A percentile compares a stretch with the other conserved stretches of the same genome.
Conservation (phyloP, 2,888 invertebrate genomes). For the Silvanus unidentatus region DNA sequence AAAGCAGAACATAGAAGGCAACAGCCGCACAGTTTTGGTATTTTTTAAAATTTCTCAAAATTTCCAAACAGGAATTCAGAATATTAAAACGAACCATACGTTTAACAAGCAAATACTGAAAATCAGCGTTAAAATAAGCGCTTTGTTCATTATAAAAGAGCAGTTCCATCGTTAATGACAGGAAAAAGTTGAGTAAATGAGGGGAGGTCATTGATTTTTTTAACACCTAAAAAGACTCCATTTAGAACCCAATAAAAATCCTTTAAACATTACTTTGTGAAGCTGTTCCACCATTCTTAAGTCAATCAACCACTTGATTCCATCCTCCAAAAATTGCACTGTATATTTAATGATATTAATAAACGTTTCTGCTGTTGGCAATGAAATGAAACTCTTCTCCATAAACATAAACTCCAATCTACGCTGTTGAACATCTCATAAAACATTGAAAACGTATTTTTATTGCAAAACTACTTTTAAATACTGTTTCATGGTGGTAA, state of each 20-base stretch:
- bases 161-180: slow-evolving; percentile 11
- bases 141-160: slow-evolving; percentile 25
- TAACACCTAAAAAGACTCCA: slow-evolving; percentile 14
- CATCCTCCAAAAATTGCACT: slow-evolving; percentile 32
- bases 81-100: slow-evolving; percentile 18
- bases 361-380: slow-evolving; percentile 30
- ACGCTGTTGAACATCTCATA: slow-evolving; percentile 1
- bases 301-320: slow-evolving; percentile 34
- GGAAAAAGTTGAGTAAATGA: slow-evolving; percentile 2
- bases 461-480: slow-evolving; percentile 29
- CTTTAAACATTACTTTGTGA: too few species aligned
- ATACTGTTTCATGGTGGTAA: slow-evolving; percentile 32
- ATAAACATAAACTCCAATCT: slow-evolving; percentile 1
- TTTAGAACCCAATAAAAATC: neutral
- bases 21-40: slow-evolving; percentile 2
- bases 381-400: slow-evolving; percentile 21
- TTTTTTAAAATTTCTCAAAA: slow-evolving; percentile 17
- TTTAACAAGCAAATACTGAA: slow-evolving; percentile 14
- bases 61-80: slow-evolving; percentile 21
- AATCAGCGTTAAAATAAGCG: slow-evolving; percentile 14
- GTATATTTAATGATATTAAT: slow-evolving; percentile 36
- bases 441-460: neutral
- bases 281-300: slow-evolving; percentile 32
- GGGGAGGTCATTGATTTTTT: slow-evolving; percentile 8
- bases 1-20: slow-evolving; percentile 12